These are phyloP conservation scores for Harpagifer antarcticus DNA, from an alignment of 2,797 vertebrate species.

Conservation along the genomic window DNA sequence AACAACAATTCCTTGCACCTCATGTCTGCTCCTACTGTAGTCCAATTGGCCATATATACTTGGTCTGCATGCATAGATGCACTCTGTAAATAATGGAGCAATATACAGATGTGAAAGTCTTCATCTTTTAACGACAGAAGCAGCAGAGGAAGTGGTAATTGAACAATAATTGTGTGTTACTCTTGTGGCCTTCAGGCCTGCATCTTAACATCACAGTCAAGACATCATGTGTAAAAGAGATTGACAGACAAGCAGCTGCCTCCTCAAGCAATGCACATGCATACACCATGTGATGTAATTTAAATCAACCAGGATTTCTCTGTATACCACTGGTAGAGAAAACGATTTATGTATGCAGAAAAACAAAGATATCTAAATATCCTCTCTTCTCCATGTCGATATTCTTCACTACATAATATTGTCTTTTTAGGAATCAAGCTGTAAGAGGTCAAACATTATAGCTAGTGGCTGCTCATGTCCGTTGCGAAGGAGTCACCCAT, in stretches of 20 bases:
- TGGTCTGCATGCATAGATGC: conserved; percentile 72
- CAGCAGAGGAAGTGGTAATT: conserved; percentile 49
- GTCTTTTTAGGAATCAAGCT: conserved; percentile 24
- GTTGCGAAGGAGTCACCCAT: conserved; percentile 48
- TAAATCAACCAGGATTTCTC: background rate
- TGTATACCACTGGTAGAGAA: no score
- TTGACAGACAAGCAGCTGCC: conserved; percentile 72
- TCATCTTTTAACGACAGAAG: conserved; percentile 65
- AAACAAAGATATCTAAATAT: background rate
- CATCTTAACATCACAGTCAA: conserved; percentile 60
- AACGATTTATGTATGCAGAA: no score
- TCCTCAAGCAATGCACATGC: conserved; percentile 60
- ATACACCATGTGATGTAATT: conserved; percentile 48
- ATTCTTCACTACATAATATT: conserved; percentile 8
- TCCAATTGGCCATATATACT: conserved; percentile 48
- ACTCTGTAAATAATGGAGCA: conserved; percentile 70
- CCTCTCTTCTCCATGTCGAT: background rate
- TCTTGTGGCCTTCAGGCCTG: conserved; percentile 56
- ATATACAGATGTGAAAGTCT: conserved; percentile 76
- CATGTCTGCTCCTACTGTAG: conserved; percentile 50
- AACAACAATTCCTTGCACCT: conserved; percentile 73
- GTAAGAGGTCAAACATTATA: conserved; percentile 29
- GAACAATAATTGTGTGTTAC: conserved; percentile 58
- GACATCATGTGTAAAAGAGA: conserved; percentile 68
- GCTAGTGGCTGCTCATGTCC: conserved; percentile 45